These are phyloP conservation scores for Eupithecia subfuscata DNA, from an alignment of 2,888 invertebrate species.

Conservation along the genomic window DNA sequence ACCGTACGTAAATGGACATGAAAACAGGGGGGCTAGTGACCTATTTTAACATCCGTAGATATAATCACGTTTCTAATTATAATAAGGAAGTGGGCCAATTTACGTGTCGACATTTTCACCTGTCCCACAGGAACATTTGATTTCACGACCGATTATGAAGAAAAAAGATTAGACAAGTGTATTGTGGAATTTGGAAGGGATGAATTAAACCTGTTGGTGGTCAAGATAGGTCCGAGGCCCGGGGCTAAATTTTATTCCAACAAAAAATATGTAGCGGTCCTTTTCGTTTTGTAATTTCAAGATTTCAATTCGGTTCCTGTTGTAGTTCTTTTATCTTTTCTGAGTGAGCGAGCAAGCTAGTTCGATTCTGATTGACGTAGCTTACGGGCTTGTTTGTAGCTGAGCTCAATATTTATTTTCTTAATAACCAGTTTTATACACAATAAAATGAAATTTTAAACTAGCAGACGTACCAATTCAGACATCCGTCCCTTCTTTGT, in stretches of 20 bases:
- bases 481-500: conserved; percentile 11
- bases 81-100: conserved; percentile 59
- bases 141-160: conserved; percentile 64
- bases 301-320: background rate
- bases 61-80: conserved; percentile 57
- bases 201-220: conserved; percentile 34
- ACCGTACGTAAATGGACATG: background rate
- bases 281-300: conserved; percentile 6
- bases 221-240: conserved; percentile 22
- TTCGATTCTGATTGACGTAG: background rate
- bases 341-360: background rate
- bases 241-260: conserved; percentile 15
- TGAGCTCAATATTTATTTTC: background rate
- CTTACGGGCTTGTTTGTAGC: background rate
- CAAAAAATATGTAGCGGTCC: conserved; percentile 13
- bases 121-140: conserved; percentile 57
- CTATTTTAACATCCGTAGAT: conserved; percentile 41
- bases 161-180: conserved; percentile 36
- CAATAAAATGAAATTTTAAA: conserved; percentile 16
- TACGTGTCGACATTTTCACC: conserved; percentile 62
- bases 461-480: conserved; percentile 9
- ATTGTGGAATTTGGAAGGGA: conserved; percentile 30
- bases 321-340: conserved; percentile 1
- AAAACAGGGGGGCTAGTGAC: conserved; percentile 29
- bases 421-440: conserved; percentile 9